A percentile compares a stretch with the other conserved stretches of the same genome.
Evolutionary conservation across 2,797 vertebrate genomes (phyloP).

Genomic region (Rhynchotus rufescens): DNA sequence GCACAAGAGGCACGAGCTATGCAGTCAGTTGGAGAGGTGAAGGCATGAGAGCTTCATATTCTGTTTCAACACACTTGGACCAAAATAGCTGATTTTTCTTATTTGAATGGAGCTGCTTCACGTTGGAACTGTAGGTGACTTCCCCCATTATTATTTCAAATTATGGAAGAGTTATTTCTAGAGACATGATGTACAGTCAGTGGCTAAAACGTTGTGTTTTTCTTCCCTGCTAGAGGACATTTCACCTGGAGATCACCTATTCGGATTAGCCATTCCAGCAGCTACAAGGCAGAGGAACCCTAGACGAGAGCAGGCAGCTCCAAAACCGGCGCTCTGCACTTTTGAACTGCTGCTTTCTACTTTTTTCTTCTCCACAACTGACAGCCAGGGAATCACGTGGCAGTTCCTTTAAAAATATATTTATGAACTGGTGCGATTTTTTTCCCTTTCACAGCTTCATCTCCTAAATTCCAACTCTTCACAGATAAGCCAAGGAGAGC

Average conservation of each 20-base stretch:
- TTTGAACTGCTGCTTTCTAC: not conserved
- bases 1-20: rapidly evolving
- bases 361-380: not conserved
- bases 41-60: not conserved
- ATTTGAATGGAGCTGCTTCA: not conserved
- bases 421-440: not conserved
- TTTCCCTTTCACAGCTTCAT: not conserved
- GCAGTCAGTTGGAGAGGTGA: not conserved
- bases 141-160: not conserved
- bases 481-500: not conserved
- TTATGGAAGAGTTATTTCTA: not conserved
- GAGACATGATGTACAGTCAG: not conserved
- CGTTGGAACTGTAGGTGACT: not conserved
- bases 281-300: not conserved
- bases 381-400: not conserved
- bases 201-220: not conserved
- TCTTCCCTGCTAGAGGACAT: not conserved
- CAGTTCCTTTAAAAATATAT: not conserved
- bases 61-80: not conserved
- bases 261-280: not conserved
- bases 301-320: not conserved
- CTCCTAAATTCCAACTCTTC: constrained; percentile 21
- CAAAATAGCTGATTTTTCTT: not conserved
- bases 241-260: not conserved
- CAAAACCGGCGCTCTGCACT: not conserved